Evolutionary conservation across 2,888 invertebrate genomes (phyloP).

Genomic region (Temnothorax rugatulus): DNA sequence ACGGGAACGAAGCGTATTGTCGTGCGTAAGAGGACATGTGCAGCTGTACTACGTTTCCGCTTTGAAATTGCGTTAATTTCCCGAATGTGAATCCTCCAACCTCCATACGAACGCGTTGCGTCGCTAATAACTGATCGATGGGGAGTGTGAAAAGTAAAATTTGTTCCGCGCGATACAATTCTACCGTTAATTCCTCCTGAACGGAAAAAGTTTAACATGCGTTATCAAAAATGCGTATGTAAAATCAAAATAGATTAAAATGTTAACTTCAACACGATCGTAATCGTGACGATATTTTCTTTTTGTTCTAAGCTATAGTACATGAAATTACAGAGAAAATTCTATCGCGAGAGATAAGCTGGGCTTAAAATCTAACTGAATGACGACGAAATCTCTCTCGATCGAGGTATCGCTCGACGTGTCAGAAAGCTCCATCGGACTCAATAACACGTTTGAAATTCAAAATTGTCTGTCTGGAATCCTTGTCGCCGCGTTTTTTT

Average conservation of each 20-base stretch:
- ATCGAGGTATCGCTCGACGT: background rate
- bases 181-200: background rate
- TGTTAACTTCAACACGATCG: background rate
- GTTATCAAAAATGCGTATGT: background rate
- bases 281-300: background rate
- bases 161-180: background rate
- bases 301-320: background rate
- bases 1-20: slow-evolving; percentile 48
- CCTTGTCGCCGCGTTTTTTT: slow-evolving; percentile 11
- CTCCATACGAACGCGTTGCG: background rate
- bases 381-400: slow-evolving; percentile 27
- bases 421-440: slow-evolving; percentile 14
- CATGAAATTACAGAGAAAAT: background rate
- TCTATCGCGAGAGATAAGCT: background rate
- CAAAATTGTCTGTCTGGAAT: slow-evolving; percentile 56
- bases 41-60: slow-evolving; percentile 41
- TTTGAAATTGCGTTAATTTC: slow-evolving; percentile 45
- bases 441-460: slow-evolving; percentile 49
- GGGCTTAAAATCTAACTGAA: background rate
- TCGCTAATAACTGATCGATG: background rate
- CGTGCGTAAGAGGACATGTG: slow-evolving; percentile 45
- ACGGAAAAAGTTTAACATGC: background rate
- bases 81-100: background rate
- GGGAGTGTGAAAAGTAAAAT: background rate
- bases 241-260: background rate